These are phyloP conservation scores for Agonopterix alstromeriana DNA, from an alignment of 2,888 invertebrate genomes.

Conservation along the genomic window DNA sequence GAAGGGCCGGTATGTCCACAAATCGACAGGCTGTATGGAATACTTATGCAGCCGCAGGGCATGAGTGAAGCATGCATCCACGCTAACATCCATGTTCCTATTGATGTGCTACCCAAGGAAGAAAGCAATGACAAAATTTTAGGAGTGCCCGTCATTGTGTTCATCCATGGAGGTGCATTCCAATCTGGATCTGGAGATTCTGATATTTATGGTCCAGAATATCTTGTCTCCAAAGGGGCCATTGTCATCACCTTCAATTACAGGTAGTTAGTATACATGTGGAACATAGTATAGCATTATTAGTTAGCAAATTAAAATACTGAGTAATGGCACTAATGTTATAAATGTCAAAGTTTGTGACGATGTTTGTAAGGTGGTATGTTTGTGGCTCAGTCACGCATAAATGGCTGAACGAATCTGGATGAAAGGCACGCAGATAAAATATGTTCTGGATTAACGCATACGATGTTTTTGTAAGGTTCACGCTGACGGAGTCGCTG, in stretches of 20 bases:
- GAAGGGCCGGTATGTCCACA: slow-evolving; percentile 80
- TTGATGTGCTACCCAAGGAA: neutral
- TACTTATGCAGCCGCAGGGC: slow-evolving; percentile 27
- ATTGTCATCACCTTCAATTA: slow-evolving; percentile 66
- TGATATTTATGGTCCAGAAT: slow-evolving; percentile 56
- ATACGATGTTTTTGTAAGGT: too few species aligned
- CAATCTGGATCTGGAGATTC: slow-evolving; percentile 55
- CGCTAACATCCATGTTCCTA: slow-evolving; percentile 37
- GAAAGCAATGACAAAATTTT: too few species aligned
- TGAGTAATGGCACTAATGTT: neutral
- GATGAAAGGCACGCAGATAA: too few species aligned
- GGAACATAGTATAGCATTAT: too few species aligned
- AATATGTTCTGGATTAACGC: too few species aligned
- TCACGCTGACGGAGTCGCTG: too few species aligned
- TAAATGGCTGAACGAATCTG: too few species aligned
- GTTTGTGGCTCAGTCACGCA: too few species aligned
- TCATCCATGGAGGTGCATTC: slow-evolving; percentile 63
- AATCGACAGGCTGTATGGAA: slow-evolving; percentile 54
- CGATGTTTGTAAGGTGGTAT: too few species aligned
- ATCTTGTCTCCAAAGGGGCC: slow-evolving; percentile 44
- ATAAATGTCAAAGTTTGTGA: too few species aligned
- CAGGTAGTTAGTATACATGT: slow-evolving; percentile 31
- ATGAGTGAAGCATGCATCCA: slow-evolving; percentile 54
- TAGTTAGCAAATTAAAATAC: neutral
- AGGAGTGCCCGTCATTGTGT: slow-evolving; percentile 49